A percentile compares a stretch with the other conserved stretches of the same genome.
Conservation (phyloP, 2,888 invertebrate genomes). For the Spisula solida region DNA sequence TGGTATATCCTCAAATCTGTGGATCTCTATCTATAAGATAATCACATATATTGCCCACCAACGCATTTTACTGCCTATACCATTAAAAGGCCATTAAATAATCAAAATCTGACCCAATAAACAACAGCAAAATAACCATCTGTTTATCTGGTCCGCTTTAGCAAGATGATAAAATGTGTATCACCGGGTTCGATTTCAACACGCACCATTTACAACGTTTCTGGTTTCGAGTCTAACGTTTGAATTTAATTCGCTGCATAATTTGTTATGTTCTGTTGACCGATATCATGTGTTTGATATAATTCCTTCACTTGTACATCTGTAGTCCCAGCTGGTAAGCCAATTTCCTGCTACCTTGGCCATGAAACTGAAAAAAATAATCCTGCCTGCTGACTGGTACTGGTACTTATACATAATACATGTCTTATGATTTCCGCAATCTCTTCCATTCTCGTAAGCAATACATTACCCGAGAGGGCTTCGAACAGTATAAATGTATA, state of each 20-base stretch:
- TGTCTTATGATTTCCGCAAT: too few species aligned
- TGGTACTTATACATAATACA: too few species aligned
- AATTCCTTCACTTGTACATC: not conserved
- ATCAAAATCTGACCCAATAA: not conserved
- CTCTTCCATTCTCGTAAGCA: too few species aligned
- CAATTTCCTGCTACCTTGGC: not conserved
- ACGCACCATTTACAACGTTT: not conserved
- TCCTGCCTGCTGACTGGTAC: not conserved
- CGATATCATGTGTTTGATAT: not conserved
- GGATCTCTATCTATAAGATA: not conserved
- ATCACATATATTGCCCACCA: constrained; percentile 21
- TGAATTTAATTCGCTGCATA: constrained; percentile 15
- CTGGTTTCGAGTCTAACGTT: not conserved
- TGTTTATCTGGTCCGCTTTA: not conserved
- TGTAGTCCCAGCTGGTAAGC: constrained; percentile 2
- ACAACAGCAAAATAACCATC: not conserved
- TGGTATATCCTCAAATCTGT: too few species aligned
- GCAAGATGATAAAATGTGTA: not conserved
- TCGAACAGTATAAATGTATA: too few species aligned
- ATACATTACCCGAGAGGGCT: too few species aligned
- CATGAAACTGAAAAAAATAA: not conserved
- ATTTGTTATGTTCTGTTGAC: not conserved
- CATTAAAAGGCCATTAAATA: not conserved
- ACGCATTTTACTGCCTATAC: not conserved
- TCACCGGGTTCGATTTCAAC: not conserved